Base-by-base conservation (phyloP, 2,888 invertebrate species). In the Acronicta psi region DNA sequence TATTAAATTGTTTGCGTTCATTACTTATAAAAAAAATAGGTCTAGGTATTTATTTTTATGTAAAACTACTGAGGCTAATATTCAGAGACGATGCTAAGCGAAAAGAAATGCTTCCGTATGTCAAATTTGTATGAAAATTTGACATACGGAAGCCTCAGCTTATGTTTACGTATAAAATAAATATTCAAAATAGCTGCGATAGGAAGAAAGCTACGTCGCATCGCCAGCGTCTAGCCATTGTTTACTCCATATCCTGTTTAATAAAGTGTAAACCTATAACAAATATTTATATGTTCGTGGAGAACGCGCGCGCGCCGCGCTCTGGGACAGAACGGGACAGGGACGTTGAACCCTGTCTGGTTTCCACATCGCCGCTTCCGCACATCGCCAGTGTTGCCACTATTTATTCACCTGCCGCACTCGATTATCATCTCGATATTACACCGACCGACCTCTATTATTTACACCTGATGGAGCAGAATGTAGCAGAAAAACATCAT, bases 291-390 rank as follows among this genome's bases (percentile, higher is more conserved):
- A 44, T 43, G 50, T 41, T 37, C 16, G 14, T 38, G 25, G 18
- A 47, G 42, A 25, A 36, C 40, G 42, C 37, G 64, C 64, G 75
- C 63, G 43, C 78, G 56, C 46, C 57, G 63, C 43, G 43, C 52
- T 46, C 49, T 51, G 66, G 70, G 61, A 62, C 64, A 54, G 71
- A 75, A 77, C 77, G 81, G 81, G 79, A 81, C 76, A 51, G 76
- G 84, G 72, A 77, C 80, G 72, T 85, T 88, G 90, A 85, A 87
- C 86, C 69, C 75, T 23, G 81, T 80, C 83, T 83, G 82, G 81
- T 84, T 87, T 86, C 81, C 88, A 85, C 85, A 66, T 73, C 83
- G 75, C 49, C 69, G 85, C 80, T 83, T 83, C 80, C 83, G 80
- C 75, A 74, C 79, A 79, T 74, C 10, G 46, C 11, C 45, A 55